Percentiles rank a stretch among this genome's conserved stretches.
Conservation (phyloP, 2,797 vertebrate species). For the Anniella stebbinsi region DNA sequence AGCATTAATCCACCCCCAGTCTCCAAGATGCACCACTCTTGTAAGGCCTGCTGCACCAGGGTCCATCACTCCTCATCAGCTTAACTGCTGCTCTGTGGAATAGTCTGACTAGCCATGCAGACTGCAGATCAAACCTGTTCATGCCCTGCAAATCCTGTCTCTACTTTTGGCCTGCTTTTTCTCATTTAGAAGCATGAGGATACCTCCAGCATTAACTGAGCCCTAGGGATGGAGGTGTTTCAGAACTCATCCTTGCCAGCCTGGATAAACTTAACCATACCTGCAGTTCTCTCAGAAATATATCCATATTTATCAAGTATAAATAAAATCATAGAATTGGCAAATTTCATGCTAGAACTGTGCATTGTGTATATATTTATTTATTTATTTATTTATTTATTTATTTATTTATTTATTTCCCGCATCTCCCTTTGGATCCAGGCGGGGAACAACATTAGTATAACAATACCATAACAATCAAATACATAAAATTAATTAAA, state of each 20-base stretch:
- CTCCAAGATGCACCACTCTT: neutral
- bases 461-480: no score
- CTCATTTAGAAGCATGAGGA: neutral
- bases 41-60: neutral
- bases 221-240: neutral
- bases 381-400: no score
- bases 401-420: no score
- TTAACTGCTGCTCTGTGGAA: neutral
- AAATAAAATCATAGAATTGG: neutral
- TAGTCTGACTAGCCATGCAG: neutral
- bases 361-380: neutral
- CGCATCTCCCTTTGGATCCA: no score
- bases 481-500: no score
- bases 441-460: no score
- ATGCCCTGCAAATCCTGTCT: neutral
- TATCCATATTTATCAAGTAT: neutral
- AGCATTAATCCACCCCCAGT: neutral
- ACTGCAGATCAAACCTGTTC: neutral
- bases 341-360: conserved; percentile 47
- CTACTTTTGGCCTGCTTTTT: neutral
- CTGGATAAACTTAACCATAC: neutral
- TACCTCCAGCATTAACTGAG: neutral
- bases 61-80: neutral
- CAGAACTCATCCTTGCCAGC: neutral
- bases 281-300: neutral